Evolutionary conservation across 1,140 invertebrate species (phyloP).

Genomic region (Pseudomyrmex gracilis): DNA sequence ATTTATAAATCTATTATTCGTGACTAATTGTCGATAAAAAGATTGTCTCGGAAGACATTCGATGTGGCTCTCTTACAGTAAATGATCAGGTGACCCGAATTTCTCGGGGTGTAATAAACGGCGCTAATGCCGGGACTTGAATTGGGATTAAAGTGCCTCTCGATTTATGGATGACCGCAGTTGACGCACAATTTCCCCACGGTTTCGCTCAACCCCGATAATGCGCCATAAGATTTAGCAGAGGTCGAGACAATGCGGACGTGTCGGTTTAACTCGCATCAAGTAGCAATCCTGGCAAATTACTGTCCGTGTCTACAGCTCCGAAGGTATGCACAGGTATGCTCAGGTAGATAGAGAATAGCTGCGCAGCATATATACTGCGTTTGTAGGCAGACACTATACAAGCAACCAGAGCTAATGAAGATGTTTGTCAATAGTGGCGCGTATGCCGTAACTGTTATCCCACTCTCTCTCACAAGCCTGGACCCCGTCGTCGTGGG

Average conservation of each 20-base stretch:
- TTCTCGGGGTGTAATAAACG: conserved; percentile 16
- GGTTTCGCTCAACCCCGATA: conserved; percentile 38
- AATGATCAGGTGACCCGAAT: neutral
- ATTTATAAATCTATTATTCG: no score
- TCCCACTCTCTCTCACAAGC: conserved; percentile 20
- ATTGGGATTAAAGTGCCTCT: conserved; percentile 44
- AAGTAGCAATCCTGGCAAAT: conserved; percentile 71
- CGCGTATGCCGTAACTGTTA: conserved; percentile 72
- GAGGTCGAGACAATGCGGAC: conserved; percentile 42
- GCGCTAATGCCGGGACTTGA: neutral
- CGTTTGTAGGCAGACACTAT: conserved; percentile 73
- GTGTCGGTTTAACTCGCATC: conserved; percentile 73
- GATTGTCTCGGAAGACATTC: no score
- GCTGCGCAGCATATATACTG: conserved; percentile 58
- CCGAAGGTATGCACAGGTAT: conserved; percentile 67
- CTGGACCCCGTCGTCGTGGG: neutral
- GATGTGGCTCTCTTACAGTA: no score
- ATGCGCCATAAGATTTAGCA: conserved; percentile 56
- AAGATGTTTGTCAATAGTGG: conserved; percentile 81
- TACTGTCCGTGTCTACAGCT: conserved; percentile 69
- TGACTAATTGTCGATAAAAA: no score
- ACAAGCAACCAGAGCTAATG: conserved; percentile 76
- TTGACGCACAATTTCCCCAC: conserved; percentile 44
- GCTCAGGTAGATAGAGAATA: conserved; percentile 55
- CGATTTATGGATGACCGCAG: conserved; percentile 43